Conservation (phyloP, 2,888 invertebrate genomes). For the Merodon equestris region DNA sequence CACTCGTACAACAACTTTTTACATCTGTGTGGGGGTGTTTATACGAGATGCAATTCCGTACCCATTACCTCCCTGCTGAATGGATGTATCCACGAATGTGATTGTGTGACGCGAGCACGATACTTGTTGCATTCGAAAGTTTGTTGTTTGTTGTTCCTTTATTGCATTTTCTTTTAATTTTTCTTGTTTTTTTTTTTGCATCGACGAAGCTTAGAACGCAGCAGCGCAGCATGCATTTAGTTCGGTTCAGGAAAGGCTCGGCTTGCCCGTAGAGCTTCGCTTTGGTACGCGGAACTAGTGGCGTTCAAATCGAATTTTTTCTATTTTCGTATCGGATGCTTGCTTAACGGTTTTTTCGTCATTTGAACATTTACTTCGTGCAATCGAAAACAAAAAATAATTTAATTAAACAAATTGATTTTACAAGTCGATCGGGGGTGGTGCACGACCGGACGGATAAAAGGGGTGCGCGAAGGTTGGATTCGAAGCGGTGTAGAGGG, state of each 20-base stretch:
- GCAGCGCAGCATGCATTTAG: conserved; percentile 57
- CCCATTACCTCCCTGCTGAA: conserved; percentile 1
- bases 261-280: conserved; percentile 56
- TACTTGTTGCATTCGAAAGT: conserved; percentile 63
- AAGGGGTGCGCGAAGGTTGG: too few species aligned
- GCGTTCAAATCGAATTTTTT: conserved; percentile 16
- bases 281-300: conserved; percentile 26
- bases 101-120: conserved; percentile 11
- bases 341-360: conserved; percentile 17
- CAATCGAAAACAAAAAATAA: conserved; percentile 28
- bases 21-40: not conserved
- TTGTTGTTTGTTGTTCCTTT: conserved; percentile 28
- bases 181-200: conserved; percentile 30
- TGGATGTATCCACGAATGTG: conserved; percentile 1
- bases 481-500: not conserved
- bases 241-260: conserved; percentile 61
- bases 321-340: conserved; percentile 5
- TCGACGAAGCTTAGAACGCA: conserved; percentile 58
- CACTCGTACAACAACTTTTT: too few species aligned
- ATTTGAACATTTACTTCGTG: not conserved
- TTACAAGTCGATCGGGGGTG: conserved; percentile 20
- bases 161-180: too few species aligned
- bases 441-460: too few species aligned
- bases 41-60: conserved; percentile 34
- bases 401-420: conserved; percentile 51